Evolutionary conservation across 2,888 invertebrate species (phyloP).

Genomic region (Brachyopa scutellaris): DNA sequence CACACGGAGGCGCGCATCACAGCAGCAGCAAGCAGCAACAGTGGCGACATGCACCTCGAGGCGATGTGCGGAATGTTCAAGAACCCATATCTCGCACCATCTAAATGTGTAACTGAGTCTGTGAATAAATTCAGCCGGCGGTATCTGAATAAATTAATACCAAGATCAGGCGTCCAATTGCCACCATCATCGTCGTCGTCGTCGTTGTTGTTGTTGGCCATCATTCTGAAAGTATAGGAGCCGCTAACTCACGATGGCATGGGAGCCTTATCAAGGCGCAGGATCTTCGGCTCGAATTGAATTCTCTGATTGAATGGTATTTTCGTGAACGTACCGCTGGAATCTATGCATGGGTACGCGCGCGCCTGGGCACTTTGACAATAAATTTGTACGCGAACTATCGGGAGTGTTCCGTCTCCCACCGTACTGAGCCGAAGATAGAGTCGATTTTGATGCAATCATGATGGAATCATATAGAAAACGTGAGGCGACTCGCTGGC

Average conservation of each 20-base stretch:
- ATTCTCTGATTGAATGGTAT: conserved; percentile 71
- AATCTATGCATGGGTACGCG: conserved; percentile 32
- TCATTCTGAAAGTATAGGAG: conserved; percentile 17
- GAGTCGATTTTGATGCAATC: conserved; percentile 69
- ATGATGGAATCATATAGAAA: conserved; percentile 68
- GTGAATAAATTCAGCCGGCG: conserved; percentile 63
- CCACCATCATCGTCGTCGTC: conserved; percentile 52
- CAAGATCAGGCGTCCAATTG: conserved; percentile 64
- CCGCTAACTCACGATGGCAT: conserved; percentile 7
- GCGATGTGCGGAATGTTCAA: conserved; percentile 59
- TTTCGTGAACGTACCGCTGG: conserved; percentile 60
- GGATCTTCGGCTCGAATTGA: conserved; percentile 61
- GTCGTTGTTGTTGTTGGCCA: conserved; percentile 22
- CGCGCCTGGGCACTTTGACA: conserved; percentile 60
- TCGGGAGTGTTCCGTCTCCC: conserved; percentile 5
- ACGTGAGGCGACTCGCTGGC: conserved; percentile 69
- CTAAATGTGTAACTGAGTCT: conserved; percentile 71
- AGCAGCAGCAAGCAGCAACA: conserved; percentile 40
- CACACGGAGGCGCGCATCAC: conserved; percentile 48
- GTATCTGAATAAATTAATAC: conserved; percentile 69
- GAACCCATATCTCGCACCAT: conserved; percentile 70
- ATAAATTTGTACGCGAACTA: conserved; percentile 49
- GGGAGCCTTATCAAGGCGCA: conserved; percentile 46
- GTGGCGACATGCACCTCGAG: conserved; percentile 64
- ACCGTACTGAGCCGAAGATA: conserved; percentile 50